Evolutionary conservation across 2,888 invertebrate genomes (phyloP), one percentile per base, ranked within the genome.

Genomic region (Drosophila infuscata): DNA sequence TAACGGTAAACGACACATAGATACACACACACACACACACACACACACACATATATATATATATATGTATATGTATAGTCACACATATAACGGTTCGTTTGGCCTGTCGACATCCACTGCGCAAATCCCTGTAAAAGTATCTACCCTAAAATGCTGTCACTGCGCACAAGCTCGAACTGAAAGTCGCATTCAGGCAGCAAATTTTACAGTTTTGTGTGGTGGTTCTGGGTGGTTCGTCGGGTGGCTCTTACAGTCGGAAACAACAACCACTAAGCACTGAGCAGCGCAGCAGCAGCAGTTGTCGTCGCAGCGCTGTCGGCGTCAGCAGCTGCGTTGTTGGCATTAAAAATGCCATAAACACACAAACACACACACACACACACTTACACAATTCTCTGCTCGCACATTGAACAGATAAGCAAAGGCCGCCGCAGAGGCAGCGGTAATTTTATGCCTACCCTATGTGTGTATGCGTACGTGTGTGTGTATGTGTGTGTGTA

Each of bases 41-140:
- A 48, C 1, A 59, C 11, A 53, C 11, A 43, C 9, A 65, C 41
- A 67, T 0, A n/a, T 15, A 36, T 11, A 41, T n/a, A 59, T 53
- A 49, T 53, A 59, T 54, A 56, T 20, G 11, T 48, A 64, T 17
- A 30, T 61, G 46, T 54, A 59, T 53, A 57, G 38, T n/a, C 48
- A 9, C 2, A 57, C 63, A 57, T 36, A 80, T 68, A 82, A 76
- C 73, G 70, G 68, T 79, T 78, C n/a, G 79, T 74, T 84, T 79
- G 83, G 69, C 63, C 56, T 65, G 80, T 79, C 67, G 86, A 83
- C 86, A 71, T 91, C 88, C 91, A 92, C 88, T 92, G 91, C 91
- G 92, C 91, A 92, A 92, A 83, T 92, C 88, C 91, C 91, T 91
- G 89, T 85, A 91, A 92, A 92, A 91, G 90, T 92, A 92, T 92